Conservation (phyloP, 2,888 invertebrate species). For the Parnassius apollo region DNA sequence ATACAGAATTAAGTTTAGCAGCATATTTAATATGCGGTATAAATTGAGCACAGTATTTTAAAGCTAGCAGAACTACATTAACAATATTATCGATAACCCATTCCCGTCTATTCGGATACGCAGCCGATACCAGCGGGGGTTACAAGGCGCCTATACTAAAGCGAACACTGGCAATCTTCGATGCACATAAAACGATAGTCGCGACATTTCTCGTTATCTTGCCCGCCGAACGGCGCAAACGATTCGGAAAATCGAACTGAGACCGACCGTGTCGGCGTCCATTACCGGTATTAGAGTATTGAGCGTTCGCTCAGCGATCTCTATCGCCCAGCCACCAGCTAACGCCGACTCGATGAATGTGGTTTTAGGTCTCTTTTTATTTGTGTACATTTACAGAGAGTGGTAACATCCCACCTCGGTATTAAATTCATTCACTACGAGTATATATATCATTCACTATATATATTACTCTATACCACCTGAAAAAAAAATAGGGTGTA, state of each 20-base stretch:
- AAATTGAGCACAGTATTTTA: neutral
- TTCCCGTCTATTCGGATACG: constrained; percentile 33
- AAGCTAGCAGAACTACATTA: neutral
- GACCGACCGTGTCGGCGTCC: constrained; percentile 51
- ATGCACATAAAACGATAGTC: constrained; percentile 63
- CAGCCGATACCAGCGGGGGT: constrained; percentile 32
- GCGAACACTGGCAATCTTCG: constrained; percentile 38
- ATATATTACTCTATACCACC: no score
- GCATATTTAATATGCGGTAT: no score
- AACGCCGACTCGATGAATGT: constrained; percentile 4
- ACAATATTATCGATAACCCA: constrained; percentile 25
- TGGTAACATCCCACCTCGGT: constrained; percentile 4
- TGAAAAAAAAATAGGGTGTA: no score
- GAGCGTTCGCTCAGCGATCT: constrained; percentile 37
- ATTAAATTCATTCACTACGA: constrained; percentile 7
- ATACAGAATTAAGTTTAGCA: no score
- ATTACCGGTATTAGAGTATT: constrained; percentile 73
- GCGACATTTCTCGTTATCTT: constrained; percentile 69
- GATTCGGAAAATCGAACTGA: constrained; percentile 75
- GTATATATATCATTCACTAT: no score
- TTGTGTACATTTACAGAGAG: constrained; percentile 4
- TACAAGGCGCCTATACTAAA: constrained; percentile 37
- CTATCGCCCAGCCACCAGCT: constrained; percentile 26
- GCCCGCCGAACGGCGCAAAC: constrained; percentile 60
- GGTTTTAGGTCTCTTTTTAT: constrained; percentile 15